Percentiles rank a stretch among this genome's conserved stretches.
phyloP scores from a whole-genome alignment of 2,888 invertebrate species.

The Heliconius ismenius region DNA sequence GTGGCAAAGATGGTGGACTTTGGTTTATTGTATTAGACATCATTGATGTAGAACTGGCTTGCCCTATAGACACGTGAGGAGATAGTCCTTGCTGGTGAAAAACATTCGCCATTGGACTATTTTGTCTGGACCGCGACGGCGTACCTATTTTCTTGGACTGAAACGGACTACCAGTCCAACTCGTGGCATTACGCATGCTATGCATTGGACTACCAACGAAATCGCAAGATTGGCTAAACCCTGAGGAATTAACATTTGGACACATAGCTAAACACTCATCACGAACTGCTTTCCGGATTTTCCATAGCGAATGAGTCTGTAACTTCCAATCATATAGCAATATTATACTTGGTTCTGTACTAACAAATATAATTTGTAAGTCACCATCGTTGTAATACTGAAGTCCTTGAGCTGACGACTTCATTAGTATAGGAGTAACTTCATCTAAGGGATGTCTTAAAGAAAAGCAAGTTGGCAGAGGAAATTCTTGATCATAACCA shows the following conservation, averaged over 20 bases:
- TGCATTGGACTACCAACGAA: constrained; percentile 71
- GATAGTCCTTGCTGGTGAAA: constrained; percentile 76
- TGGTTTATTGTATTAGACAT: constrained; percentile 74
- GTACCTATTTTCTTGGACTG: constrained; percentile 65
- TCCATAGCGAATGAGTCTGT: constrained; percentile 91
- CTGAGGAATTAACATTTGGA: constrained; percentile 73
- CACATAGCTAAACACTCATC: constrained; percentile 87
- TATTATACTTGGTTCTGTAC: constrained; percentile 89
- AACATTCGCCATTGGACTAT: constrained; percentile 75
- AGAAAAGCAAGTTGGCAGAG: constrained; percentile 91
- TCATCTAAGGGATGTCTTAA: constrained; percentile 95
- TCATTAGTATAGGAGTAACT: constrained; percentile 90
- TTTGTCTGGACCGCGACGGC: constrained; percentile 64
- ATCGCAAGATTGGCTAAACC: constrained; percentile 73
- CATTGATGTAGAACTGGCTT: constrained; percentile 74
- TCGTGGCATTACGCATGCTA: constrained; percentile 60
- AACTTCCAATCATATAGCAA: constrained; percentile 89
- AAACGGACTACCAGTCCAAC: constrained; percentile 72
- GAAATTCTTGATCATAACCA: constrained; percentile 73
- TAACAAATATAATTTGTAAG: constrained; percentile 88
- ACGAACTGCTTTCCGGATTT: constrained; percentile 86
- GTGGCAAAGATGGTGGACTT: constrained; percentile 83
- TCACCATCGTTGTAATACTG: constrained; percentile 85
- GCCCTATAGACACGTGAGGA: constrained; percentile 73
- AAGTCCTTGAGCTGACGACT: constrained; percentile 81